Conservation (phyloP, 2,797 vertebrate genomes). For the Syngnathus rostellatus region DNA sequence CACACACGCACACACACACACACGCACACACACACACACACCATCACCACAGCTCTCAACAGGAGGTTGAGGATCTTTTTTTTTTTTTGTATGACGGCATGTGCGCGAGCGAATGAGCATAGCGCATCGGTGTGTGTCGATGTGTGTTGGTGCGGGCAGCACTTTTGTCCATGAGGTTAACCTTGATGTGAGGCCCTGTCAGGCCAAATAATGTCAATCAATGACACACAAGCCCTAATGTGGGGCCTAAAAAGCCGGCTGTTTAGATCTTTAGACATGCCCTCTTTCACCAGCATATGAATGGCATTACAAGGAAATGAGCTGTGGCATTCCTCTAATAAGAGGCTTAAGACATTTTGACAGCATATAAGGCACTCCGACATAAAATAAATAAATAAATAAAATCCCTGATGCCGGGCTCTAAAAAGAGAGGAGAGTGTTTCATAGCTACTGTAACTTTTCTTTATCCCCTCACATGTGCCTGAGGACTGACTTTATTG, state of each 20-base stretch:
- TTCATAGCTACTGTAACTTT: conserved; percentile 38
- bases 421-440: conserved; percentile 24
- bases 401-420: conserved; percentile 51
- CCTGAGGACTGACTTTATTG: conserved; percentile 63
- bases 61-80: conserved; percentile 39
- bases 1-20: conserved; percentile 7
- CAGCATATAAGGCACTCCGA: conserved; percentile 67
- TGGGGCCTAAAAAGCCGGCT: conserved; percentile 73
- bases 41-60: conserved; percentile 23
- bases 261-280: conserved; percentile 73
- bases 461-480: not conserved
- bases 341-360: conserved; percentile 72
- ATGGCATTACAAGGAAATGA: conserved; percentile 70
- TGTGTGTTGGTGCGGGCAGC: conserved; percentile 45
- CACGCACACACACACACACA: not conserved
- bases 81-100: conserved; percentile 16
- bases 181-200: conserved; percentile 74
- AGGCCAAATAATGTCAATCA: conserved; percentile 74
- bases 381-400: conserved; percentile 53
- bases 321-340: conserved; percentile 74
- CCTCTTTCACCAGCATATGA: conserved; percentile 68
- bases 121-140: conserved; percentile 17
- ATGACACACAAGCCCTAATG: conserved; percentile 69
- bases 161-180: conserved; percentile 70
- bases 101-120: conserved; percentile 30